Base-by-base conservation (phyloP, 2,113 vertebrate species). In the Anthoscopus minutus region DNA sequence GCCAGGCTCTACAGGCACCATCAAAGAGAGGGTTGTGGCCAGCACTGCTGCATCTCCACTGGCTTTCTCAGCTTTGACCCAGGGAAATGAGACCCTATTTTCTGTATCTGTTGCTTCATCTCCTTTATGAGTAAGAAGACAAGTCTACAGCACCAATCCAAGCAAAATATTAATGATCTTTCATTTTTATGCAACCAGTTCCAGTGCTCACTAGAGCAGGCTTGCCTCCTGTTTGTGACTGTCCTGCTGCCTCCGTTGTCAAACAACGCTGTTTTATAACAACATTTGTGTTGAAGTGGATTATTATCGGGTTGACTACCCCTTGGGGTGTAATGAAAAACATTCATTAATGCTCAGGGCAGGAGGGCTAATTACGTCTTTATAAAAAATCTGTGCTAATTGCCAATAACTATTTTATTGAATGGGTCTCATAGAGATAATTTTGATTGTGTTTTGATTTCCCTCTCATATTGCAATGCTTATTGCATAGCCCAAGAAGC, bases 261-360 rank as follows among this genome's bases (percentile, higher is more conserved):
- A 97, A 96, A 97, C 95, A 94, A 86, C 4, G 3, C 72, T 44
- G 56, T 83, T 97, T 97, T 96, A 84, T 38, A 97, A 89, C 94
- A 97, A 97, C 91, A 92, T 97, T 96, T 69, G 72, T 95, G 56
- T 88, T 96, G 81, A 96, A 96, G 91, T 92, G 92, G 93, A 86
- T 96, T 96, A 93, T 96, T 97, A 97, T 95, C 22, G 74, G 92
- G 89, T 51, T 97, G 94, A 96, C 96, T 97, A 58, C 95, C 73
- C 97, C 96, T 96, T 94, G 89, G 93, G 95, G 92, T 93, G 81
- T 93, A 97, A 95, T 97, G 93, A 97, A 97, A 97, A 95, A 58
- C 87, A 96, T 77, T 95, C 95, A 97, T 96, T 98, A 97, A 98
- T 97, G 97, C 97, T 97, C 92, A 96, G 95, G 94, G 94, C 92